These are phyloP conservation scores for Regulus satrapa DNA, from an alignment of 2,113 vertebrate genomes.

Conservation along the genomic window DNA sequence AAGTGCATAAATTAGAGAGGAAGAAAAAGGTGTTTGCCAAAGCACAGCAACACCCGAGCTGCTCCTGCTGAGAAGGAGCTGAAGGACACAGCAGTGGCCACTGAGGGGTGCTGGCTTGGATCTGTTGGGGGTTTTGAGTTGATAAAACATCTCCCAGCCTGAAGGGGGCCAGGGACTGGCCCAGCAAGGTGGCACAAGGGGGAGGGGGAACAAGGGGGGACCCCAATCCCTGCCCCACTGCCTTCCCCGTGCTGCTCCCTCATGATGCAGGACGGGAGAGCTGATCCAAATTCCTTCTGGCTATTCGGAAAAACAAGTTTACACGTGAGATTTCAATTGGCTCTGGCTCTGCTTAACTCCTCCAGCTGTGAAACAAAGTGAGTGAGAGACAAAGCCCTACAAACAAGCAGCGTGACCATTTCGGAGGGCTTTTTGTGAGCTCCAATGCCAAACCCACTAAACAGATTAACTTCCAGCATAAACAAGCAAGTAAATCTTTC, in stretches of 20 bases:
- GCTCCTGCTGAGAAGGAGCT: background rate
- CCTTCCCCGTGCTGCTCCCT: background rate
- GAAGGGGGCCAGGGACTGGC: rapidly evolving
- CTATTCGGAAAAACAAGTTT: background rate
- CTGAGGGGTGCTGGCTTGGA: background rate
- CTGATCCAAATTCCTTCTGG: background rate
- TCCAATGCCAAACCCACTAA: slow-evolving; percentile 47
- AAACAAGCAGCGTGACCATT: slow-evolving; percentile 10
- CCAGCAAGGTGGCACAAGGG: background rate
- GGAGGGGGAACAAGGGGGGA: background rate
- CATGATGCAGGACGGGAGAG: background rate
- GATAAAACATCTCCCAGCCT: background rate
- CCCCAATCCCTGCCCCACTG: background rate
- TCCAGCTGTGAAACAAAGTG: slow-evolving; percentile 51
- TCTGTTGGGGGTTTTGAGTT: no score
- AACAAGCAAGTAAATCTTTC: slow-evolving; percentile 63
- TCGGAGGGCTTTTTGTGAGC: slow-evolving; percentile 36
- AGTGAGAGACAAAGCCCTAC: slow-evolving; percentile 41
- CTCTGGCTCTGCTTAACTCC: background rate
- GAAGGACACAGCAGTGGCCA: background rate
- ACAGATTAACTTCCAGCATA: slow-evolving; percentile 60
- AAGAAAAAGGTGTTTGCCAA: background rate
- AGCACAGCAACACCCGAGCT: background rate
- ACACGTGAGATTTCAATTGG: slow-evolving; percentile 5
- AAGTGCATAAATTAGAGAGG: background rate